These are phyloP conservation scores for Drosophila trichaetosa DNA, from an alignment of 2,888 invertebrate species.

Conservation along the genomic window DNA sequence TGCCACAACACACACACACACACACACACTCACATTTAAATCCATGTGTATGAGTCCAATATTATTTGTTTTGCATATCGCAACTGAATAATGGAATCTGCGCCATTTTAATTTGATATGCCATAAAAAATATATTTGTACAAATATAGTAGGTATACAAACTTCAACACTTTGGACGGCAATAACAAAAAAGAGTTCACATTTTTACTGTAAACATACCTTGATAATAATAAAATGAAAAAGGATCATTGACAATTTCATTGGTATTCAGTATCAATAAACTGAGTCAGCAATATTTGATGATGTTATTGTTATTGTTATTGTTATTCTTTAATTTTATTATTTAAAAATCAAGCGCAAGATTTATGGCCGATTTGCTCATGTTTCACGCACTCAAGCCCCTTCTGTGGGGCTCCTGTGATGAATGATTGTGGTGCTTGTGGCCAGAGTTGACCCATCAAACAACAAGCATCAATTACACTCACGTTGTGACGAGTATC, in stretches of 20 bases:
- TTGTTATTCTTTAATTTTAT: slow-evolving; percentile 8
- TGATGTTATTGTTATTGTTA: not conserved
- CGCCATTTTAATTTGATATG: slow-evolving; percentile 40
- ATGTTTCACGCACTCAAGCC: not conserved
- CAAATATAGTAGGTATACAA: not conserved
- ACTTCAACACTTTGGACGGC: not conserved
- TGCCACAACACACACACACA: not conserved
- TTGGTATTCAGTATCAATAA: slow-evolving; percentile 54
- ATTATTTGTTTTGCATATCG: slow-evolving; percentile 30
- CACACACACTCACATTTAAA: not conserved
- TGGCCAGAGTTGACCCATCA: slow-evolving; percentile 38
- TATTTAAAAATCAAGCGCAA: slow-evolving; percentile 12
- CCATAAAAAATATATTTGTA: not conserved
- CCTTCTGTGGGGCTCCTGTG: slow-evolving; percentile 2
- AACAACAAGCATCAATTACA: slow-evolving; percentile 48
- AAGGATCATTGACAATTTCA: slow-evolving; percentile 31
- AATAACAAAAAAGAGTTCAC: not conserved
- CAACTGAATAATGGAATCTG: slow-evolving; percentile 37
- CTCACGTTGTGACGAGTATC: slow-evolving; percentile 29
- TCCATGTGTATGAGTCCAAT: not conserved
- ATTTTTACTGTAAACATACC: slow-evolving; percentile 3
- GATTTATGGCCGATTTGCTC: slow-evolving; percentile 25
- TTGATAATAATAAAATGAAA: not conserved
- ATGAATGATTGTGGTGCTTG: slow-evolving; percentile 56
- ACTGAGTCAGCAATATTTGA: slow-evolving; percentile 1